Evolutionary conservation across 2,888 invertebrate species (phyloP).

Genomic region (Dasypolia templi): DNA sequence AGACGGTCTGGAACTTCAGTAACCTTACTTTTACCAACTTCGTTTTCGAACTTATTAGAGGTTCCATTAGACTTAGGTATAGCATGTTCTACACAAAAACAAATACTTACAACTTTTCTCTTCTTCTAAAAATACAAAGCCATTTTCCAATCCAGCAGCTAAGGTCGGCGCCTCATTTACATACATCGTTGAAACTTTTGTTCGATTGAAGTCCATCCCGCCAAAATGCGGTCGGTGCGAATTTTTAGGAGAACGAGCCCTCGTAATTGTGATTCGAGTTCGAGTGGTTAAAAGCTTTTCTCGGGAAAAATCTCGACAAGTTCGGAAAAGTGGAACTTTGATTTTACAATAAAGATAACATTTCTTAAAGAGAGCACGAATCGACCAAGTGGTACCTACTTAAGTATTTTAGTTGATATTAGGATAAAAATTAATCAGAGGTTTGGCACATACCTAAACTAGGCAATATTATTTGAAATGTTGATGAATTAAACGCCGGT

Average conservation of each 20-base stretch:
- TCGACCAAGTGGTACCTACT: slow-evolving; percentile 29
- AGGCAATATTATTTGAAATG: not conserved
- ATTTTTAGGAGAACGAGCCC: slow-evolving; percentile 75
- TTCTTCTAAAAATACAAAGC: slow-evolving; percentile 67
- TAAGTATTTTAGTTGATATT: slow-evolving; percentile 6
- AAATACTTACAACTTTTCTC: slow-evolving; percentile 55
- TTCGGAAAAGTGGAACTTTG: slow-evolving; percentile 68
- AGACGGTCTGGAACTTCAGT: not conserved
- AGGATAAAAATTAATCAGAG: not conserved
- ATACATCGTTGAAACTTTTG: slow-evolving; percentile 76
- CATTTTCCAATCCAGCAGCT: slow-evolving; percentile 59
- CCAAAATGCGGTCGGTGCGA: slow-evolving; percentile 74
- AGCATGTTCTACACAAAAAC: slow-evolving; percentile 50
- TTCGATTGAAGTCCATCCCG: slow-evolving; percentile 72
- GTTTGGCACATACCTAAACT: not conserved
- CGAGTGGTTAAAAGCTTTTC: slow-evolving; percentile 84
- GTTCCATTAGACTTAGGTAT: slow-evolving; percentile 32
- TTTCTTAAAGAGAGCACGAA: slow-evolving; percentile 20
- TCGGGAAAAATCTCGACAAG: slow-evolving; percentile 76
- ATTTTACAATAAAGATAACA: slow-evolving; percentile 62
- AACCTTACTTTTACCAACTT: slow-evolving; percentile 8
- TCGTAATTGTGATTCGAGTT: slow-evolving; percentile 82
- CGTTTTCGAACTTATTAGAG: slow-evolving; percentile 26
- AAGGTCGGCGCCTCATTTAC: slow-evolving; percentile 71
- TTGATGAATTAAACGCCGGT: slow-evolving; percentile 13